phyloP scores from a whole-genome alignment of 2,888 invertebrate species.

The Athetis lepigone region DNA sequence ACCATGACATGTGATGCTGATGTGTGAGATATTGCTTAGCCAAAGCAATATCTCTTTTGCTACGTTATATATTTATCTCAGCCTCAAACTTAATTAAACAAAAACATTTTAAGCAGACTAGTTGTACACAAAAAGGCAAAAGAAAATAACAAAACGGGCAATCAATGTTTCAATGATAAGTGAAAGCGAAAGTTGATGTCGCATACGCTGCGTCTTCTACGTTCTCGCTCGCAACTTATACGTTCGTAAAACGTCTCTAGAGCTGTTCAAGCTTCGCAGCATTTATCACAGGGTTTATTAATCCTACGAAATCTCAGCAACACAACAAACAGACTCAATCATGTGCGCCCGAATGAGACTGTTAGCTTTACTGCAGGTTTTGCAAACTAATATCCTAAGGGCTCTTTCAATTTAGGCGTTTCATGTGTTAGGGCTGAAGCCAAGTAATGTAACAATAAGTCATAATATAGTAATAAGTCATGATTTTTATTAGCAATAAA shows the following conservation, averaged over 20 bases:
- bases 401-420: too few relatives aligned
- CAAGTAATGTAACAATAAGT: too few relatives aligned
- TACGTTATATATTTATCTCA: too few relatives aligned
- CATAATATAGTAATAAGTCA: too few relatives aligned
- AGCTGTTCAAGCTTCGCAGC: not conserved
- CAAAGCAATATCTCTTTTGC: too few relatives aligned
- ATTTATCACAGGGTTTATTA: conserved; percentile 28
- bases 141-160: conserved; percentile 7
- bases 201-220: not conserved
- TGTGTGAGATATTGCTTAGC: too few relatives aligned
- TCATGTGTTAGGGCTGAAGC: too few relatives aligned
- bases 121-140: conserved; percentile 7
- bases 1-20: too few relatives aligned
- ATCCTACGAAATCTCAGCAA: conserved; percentile 18
- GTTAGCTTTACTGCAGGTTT: conserved; percentile 1
- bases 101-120: conserved; percentile 13
- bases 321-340: not conserved
- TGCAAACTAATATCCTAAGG: conserved; percentile 12
- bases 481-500: too few relatives aligned
- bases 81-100: not conserved
- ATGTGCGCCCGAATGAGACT: not conserved
- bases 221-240: not conserved
- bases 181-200: not conserved
- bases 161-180: not conserved
- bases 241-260: not conserved